Percentiles rank a stretch among this genome's conserved stretches.
Evolutionary conservation across 2,888 invertebrate genomes (phyloP).

Genomic region (Glyphotaelius pellucidus): DNA sequence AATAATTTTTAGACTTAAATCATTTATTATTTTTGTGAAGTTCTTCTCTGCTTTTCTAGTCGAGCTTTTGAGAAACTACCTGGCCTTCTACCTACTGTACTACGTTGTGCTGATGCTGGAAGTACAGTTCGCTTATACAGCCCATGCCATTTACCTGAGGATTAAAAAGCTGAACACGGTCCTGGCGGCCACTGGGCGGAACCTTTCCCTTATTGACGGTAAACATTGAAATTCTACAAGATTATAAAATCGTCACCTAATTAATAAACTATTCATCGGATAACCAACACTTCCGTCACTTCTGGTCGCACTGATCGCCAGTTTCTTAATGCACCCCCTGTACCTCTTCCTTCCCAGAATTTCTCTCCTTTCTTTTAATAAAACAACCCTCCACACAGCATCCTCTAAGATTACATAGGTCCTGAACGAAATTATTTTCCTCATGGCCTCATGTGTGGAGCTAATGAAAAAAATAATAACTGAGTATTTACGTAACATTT

Average conservation of each 20-base stretch:
- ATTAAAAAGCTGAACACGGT: conserved; percentile 77
- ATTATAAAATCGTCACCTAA: background rate
- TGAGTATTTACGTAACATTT: no score
- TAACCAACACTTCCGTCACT: no score
- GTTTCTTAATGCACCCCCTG: no score
- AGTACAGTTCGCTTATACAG: conserved; percentile 79
- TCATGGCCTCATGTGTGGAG: no score
- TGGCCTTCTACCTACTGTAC: conserved; percentile 79
- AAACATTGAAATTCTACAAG: background rate
- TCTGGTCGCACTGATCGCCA: no score
- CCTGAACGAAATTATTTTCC: no score
- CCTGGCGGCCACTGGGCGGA: conserved; percentile 73
- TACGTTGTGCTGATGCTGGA: conserved; percentile 78
- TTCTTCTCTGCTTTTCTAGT: conserved; percentile 69
- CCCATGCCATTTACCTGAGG: conserved; percentile 78
- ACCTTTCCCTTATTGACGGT: conserved; percentile 65
- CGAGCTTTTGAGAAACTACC: conserved; percentile 76
- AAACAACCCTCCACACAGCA: no score
- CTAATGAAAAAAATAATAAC: no score
- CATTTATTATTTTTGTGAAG: background rate
- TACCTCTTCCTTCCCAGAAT: no score
- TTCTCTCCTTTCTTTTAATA: no score
- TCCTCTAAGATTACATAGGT: no score
- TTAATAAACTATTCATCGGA: no score
- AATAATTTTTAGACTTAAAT: background rate